phyloP scores from a whole-genome alignment of 2,888 invertebrate species.

The Microctonus hyperodae region DNA sequence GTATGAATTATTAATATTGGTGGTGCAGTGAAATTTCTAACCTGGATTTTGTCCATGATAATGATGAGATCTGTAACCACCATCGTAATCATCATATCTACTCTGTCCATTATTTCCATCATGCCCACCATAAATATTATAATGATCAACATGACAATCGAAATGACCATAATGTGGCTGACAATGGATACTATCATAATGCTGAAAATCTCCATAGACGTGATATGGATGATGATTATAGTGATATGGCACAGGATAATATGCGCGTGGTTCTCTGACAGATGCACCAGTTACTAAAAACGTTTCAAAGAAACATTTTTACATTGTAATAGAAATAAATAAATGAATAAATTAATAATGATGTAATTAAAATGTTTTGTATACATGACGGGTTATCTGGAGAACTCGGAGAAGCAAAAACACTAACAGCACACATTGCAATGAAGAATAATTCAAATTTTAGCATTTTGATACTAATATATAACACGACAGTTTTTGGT shows the following conservation, averaged over 20 bases:
- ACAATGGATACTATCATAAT: slow-evolving; percentile 16
- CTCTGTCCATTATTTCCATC: slow-evolving; percentile 38
- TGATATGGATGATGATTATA: slow-evolving; percentile 20
- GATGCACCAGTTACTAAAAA: neutral
- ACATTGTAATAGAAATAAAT: neutral
- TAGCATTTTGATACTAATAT: neutral
- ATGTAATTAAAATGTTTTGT: neutral
- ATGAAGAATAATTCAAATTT: slow-evolving; percentile 4
- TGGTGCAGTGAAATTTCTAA: too few species aligned
- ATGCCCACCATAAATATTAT: slow-evolving; percentile 26
- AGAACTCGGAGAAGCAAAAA: slow-evolving; percentile 21
- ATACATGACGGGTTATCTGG: slow-evolving; percentile 16
- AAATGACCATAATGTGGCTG: slow-evolving; percentile 10
- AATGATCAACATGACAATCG: slow-evolving; percentile 19
- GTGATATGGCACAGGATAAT: slow-evolving; percentile 30
- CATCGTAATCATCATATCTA: slow-evolving; percentile 47
- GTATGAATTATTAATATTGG: too few species aligned
- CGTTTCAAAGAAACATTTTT: neutral
- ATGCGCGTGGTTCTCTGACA: slow-evolving; percentile 37
- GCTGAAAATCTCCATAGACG: slow-evolving; percentile 13
- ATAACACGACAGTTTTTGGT: neutral
- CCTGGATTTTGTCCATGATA: slow-evolving; percentile 9
- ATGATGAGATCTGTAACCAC: slow-evolving; percentile 36
- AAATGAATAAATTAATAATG: neutral
- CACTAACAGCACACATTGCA: slow-evolving; percentile 6